Conservation (phyloP, 2,113 vertebrate genomes). For the Orycteropus afer region DNA sequence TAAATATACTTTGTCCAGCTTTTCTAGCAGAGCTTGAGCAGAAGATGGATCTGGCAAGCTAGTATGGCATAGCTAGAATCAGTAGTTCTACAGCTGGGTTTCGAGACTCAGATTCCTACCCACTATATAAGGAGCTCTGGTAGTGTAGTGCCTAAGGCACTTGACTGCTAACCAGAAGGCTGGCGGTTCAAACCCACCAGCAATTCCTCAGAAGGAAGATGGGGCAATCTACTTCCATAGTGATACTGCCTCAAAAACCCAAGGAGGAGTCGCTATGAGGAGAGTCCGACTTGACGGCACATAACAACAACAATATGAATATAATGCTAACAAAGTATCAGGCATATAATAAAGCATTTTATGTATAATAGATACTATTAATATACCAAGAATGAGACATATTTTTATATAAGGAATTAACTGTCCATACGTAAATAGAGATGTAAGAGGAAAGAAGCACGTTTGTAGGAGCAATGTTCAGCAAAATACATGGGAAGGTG, state of each 20-base stretch:
- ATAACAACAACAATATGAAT: too few species aligned
- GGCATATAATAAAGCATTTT: neutral
- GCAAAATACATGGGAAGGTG: neutral
- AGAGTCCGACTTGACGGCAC: too few species aligned
- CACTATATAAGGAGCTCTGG: too few species aligned
- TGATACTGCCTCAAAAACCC: too few species aligned
- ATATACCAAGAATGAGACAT: neutral
- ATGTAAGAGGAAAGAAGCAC: neutral
- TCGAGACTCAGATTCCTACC: neutral
- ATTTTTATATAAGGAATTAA: neutral
- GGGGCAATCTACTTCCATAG: too few species aligned
- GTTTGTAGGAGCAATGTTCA: neutral
- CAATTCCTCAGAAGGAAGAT: too few species aligned
- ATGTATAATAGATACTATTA: neutral
- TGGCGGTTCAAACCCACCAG: too few species aligned
- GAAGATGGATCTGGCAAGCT: neutral
- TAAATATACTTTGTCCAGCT: neutral
- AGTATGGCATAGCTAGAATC: neutral
- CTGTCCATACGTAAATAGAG: neutral
- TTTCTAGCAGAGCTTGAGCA: neutral
- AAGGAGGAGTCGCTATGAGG: too few species aligned
- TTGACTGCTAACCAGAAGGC: too few species aligned
- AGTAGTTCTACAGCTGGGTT: neutral
- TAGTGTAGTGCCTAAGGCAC: too few species aligned
- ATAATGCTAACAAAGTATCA: neutral